phyloP scores from a whole-genome alignment of 2,888 invertebrate genomes.

The Cosmorhoe ocellata region DNA sequence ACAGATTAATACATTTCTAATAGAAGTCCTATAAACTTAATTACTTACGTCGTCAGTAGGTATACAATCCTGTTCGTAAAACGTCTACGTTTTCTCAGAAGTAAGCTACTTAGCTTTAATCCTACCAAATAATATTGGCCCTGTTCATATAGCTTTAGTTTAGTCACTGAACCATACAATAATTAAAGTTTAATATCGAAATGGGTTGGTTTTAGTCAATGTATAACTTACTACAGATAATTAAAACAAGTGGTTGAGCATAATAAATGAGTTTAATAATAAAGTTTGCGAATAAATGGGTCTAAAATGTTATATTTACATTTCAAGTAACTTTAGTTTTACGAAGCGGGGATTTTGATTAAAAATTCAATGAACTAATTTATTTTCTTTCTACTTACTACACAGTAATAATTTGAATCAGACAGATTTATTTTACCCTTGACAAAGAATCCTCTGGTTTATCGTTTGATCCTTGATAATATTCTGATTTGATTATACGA shows the following conservation, averaged over 20 bases:
- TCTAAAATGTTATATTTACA: slow-evolving; percentile 9
- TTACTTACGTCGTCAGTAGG: too few species aligned
- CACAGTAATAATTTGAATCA: too few species aligned
- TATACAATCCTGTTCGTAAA: not conserved
- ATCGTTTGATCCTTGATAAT: too few species aligned
- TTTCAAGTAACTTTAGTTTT: not conserved
- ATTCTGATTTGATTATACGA: too few species aligned
- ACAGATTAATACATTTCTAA: not conserved
- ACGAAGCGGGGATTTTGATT: not conserved
- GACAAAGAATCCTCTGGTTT: too few species aligned
- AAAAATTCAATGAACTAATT: too few species aligned
- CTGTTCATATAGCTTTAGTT: too few species aligned
- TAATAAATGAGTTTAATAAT: slow-evolving; percentile 15
- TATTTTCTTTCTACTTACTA: too few species aligned
- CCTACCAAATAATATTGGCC: too few species aligned
- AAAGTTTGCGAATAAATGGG: slow-evolving; percentile 13
- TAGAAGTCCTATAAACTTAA: too few species aligned
- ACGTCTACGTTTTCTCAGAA: not conserved
- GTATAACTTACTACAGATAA: not conserved
- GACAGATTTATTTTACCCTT: too few species aligned
- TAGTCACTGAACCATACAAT: not conserved
- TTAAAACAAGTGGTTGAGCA: slow-evolving; percentile 8
- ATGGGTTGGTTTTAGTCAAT: not conserved
- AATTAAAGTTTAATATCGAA: slow-evolving; percentile 1
- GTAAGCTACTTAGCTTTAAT: not conserved